Evolutionary conservation across 2,888 invertebrate species (phyloP), one percentile per base, ranked within the genome.

Genomic region (Eretmocerus hayati): DNA sequence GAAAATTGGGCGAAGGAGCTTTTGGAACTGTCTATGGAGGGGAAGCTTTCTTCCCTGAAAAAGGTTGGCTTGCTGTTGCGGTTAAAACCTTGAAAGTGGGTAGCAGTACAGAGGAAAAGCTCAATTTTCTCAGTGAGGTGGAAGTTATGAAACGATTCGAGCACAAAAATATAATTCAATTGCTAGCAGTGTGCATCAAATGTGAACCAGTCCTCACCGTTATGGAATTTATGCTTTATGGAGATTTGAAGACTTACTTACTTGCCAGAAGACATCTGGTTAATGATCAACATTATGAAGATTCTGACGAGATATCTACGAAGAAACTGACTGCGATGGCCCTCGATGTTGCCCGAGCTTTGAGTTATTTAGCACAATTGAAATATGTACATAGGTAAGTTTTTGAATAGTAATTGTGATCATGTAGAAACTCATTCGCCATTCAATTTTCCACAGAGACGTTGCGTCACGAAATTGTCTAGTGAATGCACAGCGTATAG

Each of bases 181-280:
- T 94, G 23, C 72, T 92, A 18, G 93, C 87, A 1, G 91, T 94
- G 11, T 89, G 90, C 60, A 87, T 91, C 1, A 84, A 87, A 63
- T 83, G 81, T 37, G 90, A 91, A 62, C 92, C 93, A 0, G 86
- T 92, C 37, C 87, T 89, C 65, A 89, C 89, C 1, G 83, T 94
- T 13, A 93, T 94, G 92, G 93, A 94, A 71, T 91, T 90, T 64
- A 89, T 92, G 88, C 74, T 93, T 31, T 90, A 92, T 66, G 94
- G 92, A 19, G 93, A 94, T 69, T 74, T 94, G 56, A 93, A 92
- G 73, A 90, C 87, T 8, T 94, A 85, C 72, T 75, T 94, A 48
- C 71, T 93, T 56, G 90, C 89, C 13, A 80, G 93, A 55, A 79
- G 93, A 35, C 87, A 90, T 72, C 76, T 92, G 62, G 88, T 89